Evolutionary conservation across 2,113 vertebrate genomes (phyloP), one percentile per base, ranked within the genome.

Genomic region (Mesocricetus auratus): DNA sequence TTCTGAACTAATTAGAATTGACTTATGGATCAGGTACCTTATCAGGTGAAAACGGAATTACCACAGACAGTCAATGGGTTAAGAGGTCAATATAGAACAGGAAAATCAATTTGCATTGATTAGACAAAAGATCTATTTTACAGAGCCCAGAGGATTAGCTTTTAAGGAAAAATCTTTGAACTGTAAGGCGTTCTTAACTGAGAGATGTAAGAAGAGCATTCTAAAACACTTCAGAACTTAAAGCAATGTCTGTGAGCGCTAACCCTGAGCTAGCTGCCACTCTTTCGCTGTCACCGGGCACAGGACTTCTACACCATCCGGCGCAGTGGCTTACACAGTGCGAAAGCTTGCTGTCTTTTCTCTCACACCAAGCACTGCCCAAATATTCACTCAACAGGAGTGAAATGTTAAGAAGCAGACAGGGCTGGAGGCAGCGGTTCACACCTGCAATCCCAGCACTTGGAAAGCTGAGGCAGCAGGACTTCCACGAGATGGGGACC

Each of bases 91-190:
- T 99, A 99, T 97, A 98, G 99, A 99, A 99, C 99, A 98, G 99
- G 98, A 99, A 99, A 99, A 99, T 99, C 99, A 99, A 99, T 99
- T 99, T 99, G 99, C 99, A 99, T 99, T 99, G 99, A 99, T 99
- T 99, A 99, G 98, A 99, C 98, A 99, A 99, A 99, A 99, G 99
- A 99, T 99, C 99, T 99, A 99, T 99, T 99, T 99, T 99, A 99
- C 98, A 99, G 99, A 99, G 99, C 99, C 98, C 98, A 99, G 98
- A 98, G 99, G 99, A 99, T 99, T 99, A 99, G 99, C 99, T 98
- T 99, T 99, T 98, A 99, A 98, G 98, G 98, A 98, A 99, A 99
- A 99, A 99, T 99, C 99, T 99, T 99, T 99, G 99, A 99, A 98
- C 98, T 98, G 29, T 97, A 98, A 98, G 97, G 96, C 97, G 96